Conservation (phyloP, 2,888 invertebrate genomes). For the Nomada hirtipes region DNA sequence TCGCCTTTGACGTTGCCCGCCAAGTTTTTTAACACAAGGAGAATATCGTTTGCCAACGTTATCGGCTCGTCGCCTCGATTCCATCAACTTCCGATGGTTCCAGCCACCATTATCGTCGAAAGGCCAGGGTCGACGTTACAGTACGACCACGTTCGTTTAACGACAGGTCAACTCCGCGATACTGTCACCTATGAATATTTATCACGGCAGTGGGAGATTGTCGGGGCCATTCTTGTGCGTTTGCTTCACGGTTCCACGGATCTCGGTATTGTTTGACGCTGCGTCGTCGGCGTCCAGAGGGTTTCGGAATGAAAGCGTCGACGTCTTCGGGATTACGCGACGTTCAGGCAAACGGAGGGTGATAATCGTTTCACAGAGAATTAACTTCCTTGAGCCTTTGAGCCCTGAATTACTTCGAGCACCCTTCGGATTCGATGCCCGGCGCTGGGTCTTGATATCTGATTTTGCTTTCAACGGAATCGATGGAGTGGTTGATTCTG, state of each 20-base stretch:
- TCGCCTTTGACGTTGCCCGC: slow-evolving; percentile 22
- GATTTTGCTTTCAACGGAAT: slow-evolving; percentile 8
- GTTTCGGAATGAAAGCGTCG: slow-evolving; percentile 34
- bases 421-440: background rate
- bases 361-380: slow-evolving; percentile 48
- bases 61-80: slow-evolving; percentile 3
- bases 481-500: slow-evolving; percentile 5
- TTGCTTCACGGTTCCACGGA: slow-evolving; percentile 34
- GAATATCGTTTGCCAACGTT: slow-evolving; percentile 8
- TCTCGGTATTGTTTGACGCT: slow-evolving; percentile 43
- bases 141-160: slow-evolving; percentile 56
- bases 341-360: slow-evolving; percentile 38
- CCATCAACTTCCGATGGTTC: slow-evolving; percentile 34
- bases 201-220: slow-evolving; percentile 44
- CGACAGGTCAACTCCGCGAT: slow-evolving; percentile 30
- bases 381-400: slow-evolving; percentile 36
- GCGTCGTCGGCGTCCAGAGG: slow-evolving; percentile 20
- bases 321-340: slow-evolving; percentile 51
- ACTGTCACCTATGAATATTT: slow-evolving; percentile 65
- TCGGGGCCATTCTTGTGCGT: slow-evolving; percentile 26
- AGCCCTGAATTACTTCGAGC: slow-evolving; percentile 42
- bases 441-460: background rate
- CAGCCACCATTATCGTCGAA: slow-evolving; percentile 42
- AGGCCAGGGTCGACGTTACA: slow-evolving; percentile 1
- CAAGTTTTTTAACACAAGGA: slow-evolving; percentile 20